Conservation (phyloP, 2,888 invertebrate species). For the Hofmannophila pseudospretella region DNA sequence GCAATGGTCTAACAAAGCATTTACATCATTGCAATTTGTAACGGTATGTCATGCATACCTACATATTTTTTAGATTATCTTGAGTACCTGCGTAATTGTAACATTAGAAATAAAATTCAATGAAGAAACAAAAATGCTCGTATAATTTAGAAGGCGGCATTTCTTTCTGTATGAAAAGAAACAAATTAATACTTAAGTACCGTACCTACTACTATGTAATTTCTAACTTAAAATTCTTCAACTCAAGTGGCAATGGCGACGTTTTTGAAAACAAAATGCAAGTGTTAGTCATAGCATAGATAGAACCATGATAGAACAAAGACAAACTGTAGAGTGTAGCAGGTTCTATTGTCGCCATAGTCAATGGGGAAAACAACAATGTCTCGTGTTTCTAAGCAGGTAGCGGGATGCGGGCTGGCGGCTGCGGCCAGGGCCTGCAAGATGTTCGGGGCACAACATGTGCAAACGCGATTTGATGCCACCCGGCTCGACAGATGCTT, state of each 20-base stretch:
- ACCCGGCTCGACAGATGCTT: conserved; percentile 54
- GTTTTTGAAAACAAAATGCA: conserved; percentile 44
- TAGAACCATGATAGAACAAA: no score
- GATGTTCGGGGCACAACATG: conserved; percentile 41
- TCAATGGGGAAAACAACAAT: conserved; percentile 46
- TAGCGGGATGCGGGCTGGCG: conserved; percentile 64
- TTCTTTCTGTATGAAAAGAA: no score
- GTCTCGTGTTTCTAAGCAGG: conserved; percentile 47
- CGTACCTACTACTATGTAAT: no score
- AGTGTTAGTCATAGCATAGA: conserved; percentile 41
- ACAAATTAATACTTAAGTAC: no score
- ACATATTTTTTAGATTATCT: no score
- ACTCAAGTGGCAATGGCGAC: conserved; percentile 28
- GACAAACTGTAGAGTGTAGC: conserved; percentile 54
- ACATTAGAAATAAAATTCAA: no score
- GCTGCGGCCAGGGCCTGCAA: conserved; percentile 34
- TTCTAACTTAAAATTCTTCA: background rate
- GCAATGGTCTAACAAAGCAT: background rate
- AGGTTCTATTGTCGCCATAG: conserved; percentile 46
- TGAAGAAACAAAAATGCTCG: no score
- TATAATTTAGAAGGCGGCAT: no score
- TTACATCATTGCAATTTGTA: no score
- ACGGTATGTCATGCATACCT: no score
- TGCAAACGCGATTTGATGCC: conserved; percentile 44
- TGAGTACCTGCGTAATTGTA: no score